These are phyloP conservation scores for Gadopsis marmoratus DNA, from an alignment of 2,797 vertebrate genomes.

Conservation along the genomic window DNA sequence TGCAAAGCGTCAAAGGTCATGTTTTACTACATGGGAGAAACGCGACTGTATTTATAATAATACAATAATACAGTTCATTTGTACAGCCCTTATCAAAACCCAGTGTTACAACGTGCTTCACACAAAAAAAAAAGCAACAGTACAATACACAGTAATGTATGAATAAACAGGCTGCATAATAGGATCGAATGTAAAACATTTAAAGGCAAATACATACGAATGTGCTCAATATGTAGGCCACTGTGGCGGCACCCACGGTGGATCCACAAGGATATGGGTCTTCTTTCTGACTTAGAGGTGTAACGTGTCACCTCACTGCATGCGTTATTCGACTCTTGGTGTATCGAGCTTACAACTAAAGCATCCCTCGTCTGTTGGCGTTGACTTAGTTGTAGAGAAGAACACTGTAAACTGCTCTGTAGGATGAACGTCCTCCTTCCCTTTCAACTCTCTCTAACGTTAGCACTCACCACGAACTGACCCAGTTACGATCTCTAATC, in stretches of 20 bases:
- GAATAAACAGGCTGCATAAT: too few relatives aligned
- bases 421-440: background rate
- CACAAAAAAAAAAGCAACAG: too few relatives aligned
- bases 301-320: background rate
- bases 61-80: too few relatives aligned
- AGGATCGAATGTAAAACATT: too few relatives aligned
- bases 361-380: background rate
- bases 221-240: background rate
- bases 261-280: background rate
- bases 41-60: background rate
- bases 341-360: background rate
- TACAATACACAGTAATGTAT: too few relatives aligned
- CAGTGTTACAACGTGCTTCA: too few relatives aligned
- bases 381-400: background rate
- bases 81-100: too few relatives aligned
- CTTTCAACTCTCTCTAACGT: background rate
- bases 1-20: constrained; percentile 54
- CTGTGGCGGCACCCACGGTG: background rate
- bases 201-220: background rate
- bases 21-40: background rate
- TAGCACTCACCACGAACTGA: background rate
- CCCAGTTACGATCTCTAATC: background rate
- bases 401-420: background rate
- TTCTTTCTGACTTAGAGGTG: background rate
- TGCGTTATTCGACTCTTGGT: background rate